phyloP scores from a whole-genome alignment of 2,113 vertebrate species.

The Oryzias javanicus region DNA sequence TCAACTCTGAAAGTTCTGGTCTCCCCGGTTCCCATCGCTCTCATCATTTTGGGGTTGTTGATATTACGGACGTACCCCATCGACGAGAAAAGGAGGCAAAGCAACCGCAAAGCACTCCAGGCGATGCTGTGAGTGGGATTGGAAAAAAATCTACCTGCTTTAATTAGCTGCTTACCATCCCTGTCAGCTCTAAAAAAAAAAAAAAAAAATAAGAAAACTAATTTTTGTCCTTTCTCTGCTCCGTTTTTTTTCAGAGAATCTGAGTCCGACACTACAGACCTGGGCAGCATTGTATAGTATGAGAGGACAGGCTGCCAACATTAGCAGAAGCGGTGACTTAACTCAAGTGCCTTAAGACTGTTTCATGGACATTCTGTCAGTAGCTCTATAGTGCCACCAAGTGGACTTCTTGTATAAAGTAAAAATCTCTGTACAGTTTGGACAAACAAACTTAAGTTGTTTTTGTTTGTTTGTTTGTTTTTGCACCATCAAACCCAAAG shows the following conservation, averaged over 20 bases:
- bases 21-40: conserved; percentile 79
- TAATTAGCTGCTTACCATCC: neutral
- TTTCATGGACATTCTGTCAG: too few relatives aligned
- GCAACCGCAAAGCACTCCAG: conserved; percentile 86
- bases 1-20: conserved; percentile 90
- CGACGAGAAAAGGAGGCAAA: conserved; percentile 80
- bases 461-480: too few relatives aligned
- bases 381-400: too few relatives aligned
- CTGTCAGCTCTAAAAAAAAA: neutral
- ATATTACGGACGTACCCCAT: conserved; percentile 91
- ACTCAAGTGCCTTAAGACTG: too few relatives aligned
- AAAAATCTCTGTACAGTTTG: too few relatives aligned
- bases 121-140: conserved; percentile 74
- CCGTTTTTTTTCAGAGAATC: conserved; percentile 44
- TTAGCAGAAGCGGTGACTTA: too few relatives aligned
- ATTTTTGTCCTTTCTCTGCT: neutral
- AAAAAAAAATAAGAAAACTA: too few relatives aligned
- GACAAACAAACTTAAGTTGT: too few relatives aligned
- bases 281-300: conserved; percentile 45
- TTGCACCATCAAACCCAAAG: too few relatives aligned
- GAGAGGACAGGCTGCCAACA: too few relatives aligned
- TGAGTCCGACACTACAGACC: conserved; percentile 48
- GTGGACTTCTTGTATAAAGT: too few relatives aligned
- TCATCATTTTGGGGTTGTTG: conserved; percentile 86
- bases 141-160: neutral